A percentile compares a stretch with the other conserved stretches of the same genome.
These are phyloP conservation scores for Oopsacas minuta DNA, from an alignment of 37 sponge, comb jelly and placozoan species.

Conservation along the genomic window DNA sequence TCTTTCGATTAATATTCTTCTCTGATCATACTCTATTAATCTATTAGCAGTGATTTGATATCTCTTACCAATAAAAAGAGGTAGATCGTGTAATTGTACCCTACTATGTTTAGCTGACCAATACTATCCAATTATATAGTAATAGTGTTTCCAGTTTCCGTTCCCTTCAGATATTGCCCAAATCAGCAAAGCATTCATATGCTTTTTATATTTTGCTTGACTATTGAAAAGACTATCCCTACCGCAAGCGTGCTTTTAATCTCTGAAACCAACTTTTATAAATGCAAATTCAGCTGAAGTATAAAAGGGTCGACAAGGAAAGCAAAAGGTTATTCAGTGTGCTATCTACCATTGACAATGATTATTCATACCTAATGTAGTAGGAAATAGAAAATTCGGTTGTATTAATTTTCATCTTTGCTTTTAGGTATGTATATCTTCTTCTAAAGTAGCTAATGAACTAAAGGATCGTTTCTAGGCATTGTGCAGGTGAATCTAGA, in stretches of 20 bases:
- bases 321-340: not conserved
- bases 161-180: not conserved
- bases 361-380: not conserved
- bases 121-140: not conserved
- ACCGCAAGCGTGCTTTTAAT: not conserved
- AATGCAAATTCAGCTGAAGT: not conserved
- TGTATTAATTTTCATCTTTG: not conserved
- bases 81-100: no score
- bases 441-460: not conserved
- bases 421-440: not conserved
- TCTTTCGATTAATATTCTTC: no score
- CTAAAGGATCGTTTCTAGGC: not conserved
- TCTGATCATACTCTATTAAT: no score
- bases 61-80: no score
- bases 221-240: not conserved
- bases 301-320: not conserved
- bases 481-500: not conserved
- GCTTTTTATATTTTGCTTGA: not conserved
- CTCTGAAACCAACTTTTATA: not conserved
- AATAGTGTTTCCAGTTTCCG: not conserved
- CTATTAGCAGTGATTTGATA: no score
- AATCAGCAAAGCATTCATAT: not conserved
- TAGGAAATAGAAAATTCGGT: not conserved
- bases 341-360: not conserved
- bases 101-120: not conserved